Percentiles rank a stretch among this genome's conserved stretches.
Conservation (phyloP, 2,888 invertebrate species). For the Platycnemis pennipes region DNA sequence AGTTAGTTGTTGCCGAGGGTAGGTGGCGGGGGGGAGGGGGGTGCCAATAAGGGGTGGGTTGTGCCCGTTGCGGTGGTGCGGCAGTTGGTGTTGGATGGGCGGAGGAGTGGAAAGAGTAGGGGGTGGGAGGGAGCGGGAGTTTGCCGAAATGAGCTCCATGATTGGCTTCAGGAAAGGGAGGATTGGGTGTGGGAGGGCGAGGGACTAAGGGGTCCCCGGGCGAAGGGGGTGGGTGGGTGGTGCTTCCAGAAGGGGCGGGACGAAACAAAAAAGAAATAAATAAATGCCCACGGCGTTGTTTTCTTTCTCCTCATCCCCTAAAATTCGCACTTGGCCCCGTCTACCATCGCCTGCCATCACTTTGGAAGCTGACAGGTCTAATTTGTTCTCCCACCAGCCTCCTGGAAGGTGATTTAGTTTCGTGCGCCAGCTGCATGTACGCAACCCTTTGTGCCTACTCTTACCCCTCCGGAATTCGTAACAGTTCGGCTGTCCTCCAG, state of each 20-base stretch:
- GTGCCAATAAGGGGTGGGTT: neutral
- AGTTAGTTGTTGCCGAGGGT: neutral
- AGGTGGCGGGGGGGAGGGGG: neutral
- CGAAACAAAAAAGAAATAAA: neutral
- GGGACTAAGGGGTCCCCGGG: neutral
- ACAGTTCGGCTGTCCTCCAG: neutral
- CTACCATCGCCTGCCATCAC: neutral
- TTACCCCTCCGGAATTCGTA: neutral
- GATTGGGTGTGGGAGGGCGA: neutral
- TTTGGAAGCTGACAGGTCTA: conserved; percentile 4
- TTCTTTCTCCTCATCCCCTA: neutral
- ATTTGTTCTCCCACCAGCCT: conserved; percentile 28
- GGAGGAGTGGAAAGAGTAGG: neutral
- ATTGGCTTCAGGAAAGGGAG: neutral
- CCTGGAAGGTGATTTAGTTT: neutral
- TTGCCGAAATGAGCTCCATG: conserved; percentile 14
- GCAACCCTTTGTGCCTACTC: neutral
- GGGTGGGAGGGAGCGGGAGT: neutral
- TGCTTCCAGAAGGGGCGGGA: neutral
- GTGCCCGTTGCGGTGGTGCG: neutral
- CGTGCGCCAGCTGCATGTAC: neutral
- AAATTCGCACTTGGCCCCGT: conserved; percentile 21
- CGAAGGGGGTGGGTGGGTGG: neutral
- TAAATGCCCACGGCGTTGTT: neutral
- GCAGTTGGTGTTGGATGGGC: neutral